Conservation (phyloP, 2,797 vertebrate species). For the Lindbergichthys nudifrons region DNA sequence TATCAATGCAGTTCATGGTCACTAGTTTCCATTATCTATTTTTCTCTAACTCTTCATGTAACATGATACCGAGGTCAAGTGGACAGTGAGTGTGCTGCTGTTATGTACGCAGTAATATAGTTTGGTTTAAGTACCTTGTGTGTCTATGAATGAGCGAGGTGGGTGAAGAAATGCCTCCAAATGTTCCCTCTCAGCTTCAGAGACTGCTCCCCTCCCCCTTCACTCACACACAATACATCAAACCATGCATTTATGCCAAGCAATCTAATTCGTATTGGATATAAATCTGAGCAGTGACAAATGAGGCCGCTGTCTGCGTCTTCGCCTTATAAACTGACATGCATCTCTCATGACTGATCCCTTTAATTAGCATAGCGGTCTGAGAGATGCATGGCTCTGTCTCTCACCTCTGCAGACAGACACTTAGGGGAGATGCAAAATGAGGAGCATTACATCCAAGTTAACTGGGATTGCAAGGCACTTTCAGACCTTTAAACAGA, state of each 20-base stretch:
- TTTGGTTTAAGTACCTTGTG: conserved; percentile 20
- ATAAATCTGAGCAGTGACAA: conserved; percentile 78
- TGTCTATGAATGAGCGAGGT: conserved; percentile 3
- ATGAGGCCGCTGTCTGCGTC: conserved; percentile 62
- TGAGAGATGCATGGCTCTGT: conserved; percentile 60
- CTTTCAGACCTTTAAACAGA: no score
- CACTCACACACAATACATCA: conserved; percentile 67
- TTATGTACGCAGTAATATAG: conserved; percentile 6
- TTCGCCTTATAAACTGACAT: conserved; percentile 69
- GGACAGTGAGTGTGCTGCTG: conserved; percentile 1
- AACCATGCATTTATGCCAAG: conserved; percentile 77
- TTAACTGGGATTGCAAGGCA: conserved; percentile 17
- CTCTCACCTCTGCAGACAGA: conserved; percentile 63
- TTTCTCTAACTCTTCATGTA: conserved; percentile 9
- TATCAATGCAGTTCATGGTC: conserved; percentile 17
- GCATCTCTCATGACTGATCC: conserved; percentile 76
- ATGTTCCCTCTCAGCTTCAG: conserved; percentile 37
- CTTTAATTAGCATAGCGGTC: conserved; percentile 77
- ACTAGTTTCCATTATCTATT: background rate
- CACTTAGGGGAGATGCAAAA: conserved; percentile 43
- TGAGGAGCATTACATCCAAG: conserved; percentile 52
- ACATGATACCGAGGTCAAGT: conserved; percentile 17
- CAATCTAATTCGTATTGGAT: conserved; percentile 83
- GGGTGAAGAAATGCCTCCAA: conserved; percentile 17
- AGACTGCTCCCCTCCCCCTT: conserved; percentile 12